phyloP scores from a whole-genome alignment of 2,113 vertebrate species.

The zebrafish (Danio rerio) region GRCz12tu NC_133199.1:27126501-27127000 shows the following conservation, averaged over 20 bases:
- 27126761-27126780: conserved; percentile 21
- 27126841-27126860: conserved; percentile 60
- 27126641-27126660: background rate
- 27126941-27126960: conserved; percentile 81
- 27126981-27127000: conserved; percentile 76
- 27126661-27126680: background rate
- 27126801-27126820: background rate
- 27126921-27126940: conserved; percentile 79
- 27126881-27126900: conserved; percentile 75
- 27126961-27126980: conserved; percentile 73
- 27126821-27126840: conserved; percentile 36
- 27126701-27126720: background rate
- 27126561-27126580: conserved; percentile 9
- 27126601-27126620: background rate
- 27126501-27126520: conserved; percentile 15
- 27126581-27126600: conserved; percentile 13
- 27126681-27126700: background rate
- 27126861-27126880: conserved; percentile 64
- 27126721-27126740: background rate
- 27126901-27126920: conserved; percentile 65
- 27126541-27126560: conserved; percentile 20
- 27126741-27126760: conserved; percentile 17
- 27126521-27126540: conserved; percentile 10
- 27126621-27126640: conserved; percentile 21
- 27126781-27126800: background rate